These are phyloP conservation scores for Pteria penguin DNA, from an alignment of 2,888 invertebrate species.

Conservation along the genomic window DNA sequence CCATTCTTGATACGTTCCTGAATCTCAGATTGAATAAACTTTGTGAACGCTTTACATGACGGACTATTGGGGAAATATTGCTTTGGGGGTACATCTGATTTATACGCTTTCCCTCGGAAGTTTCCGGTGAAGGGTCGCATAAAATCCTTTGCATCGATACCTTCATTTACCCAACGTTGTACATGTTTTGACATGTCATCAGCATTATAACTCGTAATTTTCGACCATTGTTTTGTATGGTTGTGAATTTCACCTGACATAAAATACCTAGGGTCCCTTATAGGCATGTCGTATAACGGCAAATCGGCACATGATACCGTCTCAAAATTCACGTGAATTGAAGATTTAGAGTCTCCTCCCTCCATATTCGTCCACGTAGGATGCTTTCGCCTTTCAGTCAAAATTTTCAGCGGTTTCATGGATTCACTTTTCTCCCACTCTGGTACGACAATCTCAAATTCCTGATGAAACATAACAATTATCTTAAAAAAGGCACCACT, in stretches of 20 bases:
- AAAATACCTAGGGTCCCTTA: not conserved
- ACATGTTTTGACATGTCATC: not conserved
- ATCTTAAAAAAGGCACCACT: not conserved
- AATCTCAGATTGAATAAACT: slow-evolving; percentile 19
- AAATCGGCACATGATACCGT: not conserved
- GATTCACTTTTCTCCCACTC: not conserved
- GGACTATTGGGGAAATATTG: not conserved
- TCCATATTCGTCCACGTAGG: not conserved
- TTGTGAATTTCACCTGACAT: not conserved
- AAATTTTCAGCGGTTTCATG: not conserved
- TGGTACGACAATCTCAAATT: too few relatives aligned
- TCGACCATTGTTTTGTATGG: rapidly evolving
- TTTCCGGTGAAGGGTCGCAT: slow-evolving; percentile 33
- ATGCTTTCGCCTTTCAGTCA: not conserved
- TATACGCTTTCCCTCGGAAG: slow-evolving; percentile 33
- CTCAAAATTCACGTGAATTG: not conserved
- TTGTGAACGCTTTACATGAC: not conserved
- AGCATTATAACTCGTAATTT: not conserved
- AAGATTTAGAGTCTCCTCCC: rapidly evolving
- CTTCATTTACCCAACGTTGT: slow-evolving; percentile 26
- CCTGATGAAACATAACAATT: too few relatives aligned
- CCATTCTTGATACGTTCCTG: slow-evolving; percentile 25
- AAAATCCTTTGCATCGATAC: slow-evolving; percentile 32
- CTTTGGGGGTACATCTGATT: not conserved
- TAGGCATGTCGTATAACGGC: rapidly evolving